Percentiles rank a stretch among this genome's conserved stretches.
phyloP scores from a whole-genome alignment of 2,888 invertebrate species.

The Sminthurinus aureus region DNA sequence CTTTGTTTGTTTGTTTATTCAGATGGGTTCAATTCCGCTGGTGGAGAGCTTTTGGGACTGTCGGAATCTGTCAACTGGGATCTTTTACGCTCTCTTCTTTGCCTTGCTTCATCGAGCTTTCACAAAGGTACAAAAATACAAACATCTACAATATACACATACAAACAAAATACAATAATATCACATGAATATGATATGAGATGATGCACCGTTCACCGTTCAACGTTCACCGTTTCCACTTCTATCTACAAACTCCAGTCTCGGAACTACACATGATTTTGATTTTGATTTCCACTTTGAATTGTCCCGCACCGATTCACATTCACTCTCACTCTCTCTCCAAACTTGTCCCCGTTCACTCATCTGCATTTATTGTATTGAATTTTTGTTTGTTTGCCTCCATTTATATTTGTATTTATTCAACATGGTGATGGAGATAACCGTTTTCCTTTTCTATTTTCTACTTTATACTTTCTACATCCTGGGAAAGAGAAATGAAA shows the following conservation, averaged over 20 bases:
- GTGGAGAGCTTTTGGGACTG: slow-evolving; percentile 73
- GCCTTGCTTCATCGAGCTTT: slow-evolving; percentile 66
- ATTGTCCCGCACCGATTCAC: too few species aligned
- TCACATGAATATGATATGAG: neutral
- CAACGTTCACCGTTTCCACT: neutral
- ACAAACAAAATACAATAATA: too few species aligned
- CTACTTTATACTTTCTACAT: neutral
- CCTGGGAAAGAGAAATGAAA: neutral
- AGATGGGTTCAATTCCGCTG: slow-evolving; percentile 83
- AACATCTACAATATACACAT: too few species aligned
- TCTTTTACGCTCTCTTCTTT: slow-evolving; percentile 71
- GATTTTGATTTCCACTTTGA: too few species aligned
- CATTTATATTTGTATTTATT: neutral
- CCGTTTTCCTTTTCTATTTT: too few species aligned
- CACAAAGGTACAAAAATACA: slow-evolving; percentile 43
- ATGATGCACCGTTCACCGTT: neutral
- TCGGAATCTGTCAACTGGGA: slow-evolving; percentile 76
- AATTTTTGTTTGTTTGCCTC: too few species aligned
- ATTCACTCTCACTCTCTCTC: too few species aligned
- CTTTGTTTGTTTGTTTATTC: too few species aligned
- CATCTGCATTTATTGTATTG: slow-evolving; percentile 9
- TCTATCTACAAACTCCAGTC: too few species aligned
- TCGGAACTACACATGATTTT: too few species aligned
- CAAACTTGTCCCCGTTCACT: neutral
- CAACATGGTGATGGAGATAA: too few species aligned